phyloP scores from a whole-genome alignment of 2,888 invertebrate species.

The Athalia rosae region DNA sequence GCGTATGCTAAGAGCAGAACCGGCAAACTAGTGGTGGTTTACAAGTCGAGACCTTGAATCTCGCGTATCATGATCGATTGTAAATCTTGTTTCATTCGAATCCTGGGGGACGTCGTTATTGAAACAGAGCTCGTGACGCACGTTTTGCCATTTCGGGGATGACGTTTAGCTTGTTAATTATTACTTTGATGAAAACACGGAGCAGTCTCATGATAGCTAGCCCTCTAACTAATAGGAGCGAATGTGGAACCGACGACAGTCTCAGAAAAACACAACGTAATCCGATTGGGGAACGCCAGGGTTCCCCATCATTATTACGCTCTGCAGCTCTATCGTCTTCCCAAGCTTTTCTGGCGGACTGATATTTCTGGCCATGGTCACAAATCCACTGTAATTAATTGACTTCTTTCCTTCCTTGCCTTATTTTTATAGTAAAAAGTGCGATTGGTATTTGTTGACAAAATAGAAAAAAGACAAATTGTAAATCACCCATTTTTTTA shows the following conservation, averaged over 20 bases:
- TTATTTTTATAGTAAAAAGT: background rate
- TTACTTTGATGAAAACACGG: too few relatives aligned
- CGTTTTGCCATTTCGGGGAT: too few relatives aligned
- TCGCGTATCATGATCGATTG: slow-evolving; percentile 1
- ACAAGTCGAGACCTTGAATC: slow-evolving; percentile 8
- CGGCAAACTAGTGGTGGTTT: background rate
- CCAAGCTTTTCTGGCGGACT: background rate
- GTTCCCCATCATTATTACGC: slow-evolving; percentile 40
- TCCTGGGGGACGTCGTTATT: background rate
- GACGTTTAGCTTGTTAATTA: too few relatives aligned
- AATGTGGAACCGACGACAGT: slow-evolving; percentile 3
- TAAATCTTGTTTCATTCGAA: background rate
- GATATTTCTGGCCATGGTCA: background rate
- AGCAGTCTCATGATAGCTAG: too few relatives aligned
- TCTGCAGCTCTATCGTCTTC: background rate
- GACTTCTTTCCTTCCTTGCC: background rate
- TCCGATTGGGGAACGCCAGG: slow-evolving; percentile 49
- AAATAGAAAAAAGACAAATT: too few relatives aligned
- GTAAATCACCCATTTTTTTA: too few relatives aligned
- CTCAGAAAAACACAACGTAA: slow-evolving; percentile 47
- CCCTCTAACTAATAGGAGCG: background rate
- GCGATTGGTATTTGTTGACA: too few relatives aligned
- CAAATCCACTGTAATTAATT: slow-evolving; percentile 45
- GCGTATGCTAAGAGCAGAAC: background rate
- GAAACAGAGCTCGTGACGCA: slow-evolving; percentile 6